Evolutionary conservation across 2,888 invertebrate species (phyloP).

Genomic region (Copidosoma aretas): DNA sequence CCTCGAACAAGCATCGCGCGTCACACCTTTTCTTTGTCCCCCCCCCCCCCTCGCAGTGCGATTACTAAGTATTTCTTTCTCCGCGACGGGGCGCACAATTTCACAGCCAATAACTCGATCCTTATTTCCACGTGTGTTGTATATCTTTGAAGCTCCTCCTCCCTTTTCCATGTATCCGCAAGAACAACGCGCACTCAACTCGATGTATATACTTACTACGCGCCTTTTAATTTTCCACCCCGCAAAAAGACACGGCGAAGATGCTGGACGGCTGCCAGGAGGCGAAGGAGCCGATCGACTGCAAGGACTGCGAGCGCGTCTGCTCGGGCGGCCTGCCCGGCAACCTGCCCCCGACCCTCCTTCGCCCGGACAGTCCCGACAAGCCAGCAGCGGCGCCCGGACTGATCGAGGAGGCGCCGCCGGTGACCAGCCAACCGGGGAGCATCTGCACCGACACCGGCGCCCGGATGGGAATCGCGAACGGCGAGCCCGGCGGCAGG

Average conservation of each 20-base stretch:
- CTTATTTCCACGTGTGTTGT: no score
- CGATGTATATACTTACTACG: conserved; percentile 1
- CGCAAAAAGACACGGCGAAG: no score
- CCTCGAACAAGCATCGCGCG: not conserved
- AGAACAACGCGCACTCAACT: conserved; percentile 4
- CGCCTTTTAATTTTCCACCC: not conserved
- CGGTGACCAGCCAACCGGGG: conserved; percentile 19
- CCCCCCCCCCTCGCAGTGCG: no score
- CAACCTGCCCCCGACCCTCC: not conserved
- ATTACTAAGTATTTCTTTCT: no score
- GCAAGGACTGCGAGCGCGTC: conserved; percentile 58
- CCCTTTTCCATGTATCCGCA: no score
- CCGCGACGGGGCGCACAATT: no score
- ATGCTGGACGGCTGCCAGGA: conserved; percentile 59
- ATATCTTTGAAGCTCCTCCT: no score
- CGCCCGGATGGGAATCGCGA: conserved; percentile 21
- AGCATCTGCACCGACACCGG: conserved; percentile 8
- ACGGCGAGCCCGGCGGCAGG: conserved; percentile 28
- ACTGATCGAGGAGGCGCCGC: not conserved
- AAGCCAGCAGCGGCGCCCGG: not conserved
- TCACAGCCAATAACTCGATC: no score
- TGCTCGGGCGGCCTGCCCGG: conserved; percentile 52
- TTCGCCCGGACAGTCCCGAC: not conserved
- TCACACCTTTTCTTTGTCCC: no score
- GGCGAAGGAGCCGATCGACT: conserved; percentile 57